Percentiles rank a stretch among this genome's conserved stretches.
phyloP scores from a whole-genome alignment of 2,888 invertebrate species.

The Pyrrhia umbra region DNA sequence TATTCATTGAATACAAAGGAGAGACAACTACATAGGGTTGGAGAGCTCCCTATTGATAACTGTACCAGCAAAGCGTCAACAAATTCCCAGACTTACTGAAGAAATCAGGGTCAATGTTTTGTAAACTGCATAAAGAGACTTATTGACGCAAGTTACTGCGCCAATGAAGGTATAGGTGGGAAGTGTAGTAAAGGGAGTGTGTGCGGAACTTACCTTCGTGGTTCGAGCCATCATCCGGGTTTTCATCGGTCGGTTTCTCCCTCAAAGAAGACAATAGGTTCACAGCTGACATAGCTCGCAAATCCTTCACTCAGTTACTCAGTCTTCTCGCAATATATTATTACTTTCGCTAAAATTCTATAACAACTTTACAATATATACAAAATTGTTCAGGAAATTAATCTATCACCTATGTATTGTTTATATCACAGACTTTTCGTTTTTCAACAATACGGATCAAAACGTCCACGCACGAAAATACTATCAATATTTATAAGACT shows the following conservation, averaged over 20 bases:
- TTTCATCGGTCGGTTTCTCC: conserved; percentile 87
- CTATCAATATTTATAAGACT: conserved; percentile 89
- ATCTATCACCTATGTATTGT: conserved; percentile 89
- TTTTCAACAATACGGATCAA: conserved; percentile 91
- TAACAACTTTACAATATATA: conserved; percentile 89
- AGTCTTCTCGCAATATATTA: conserved; percentile 89
- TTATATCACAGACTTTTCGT: conserved; percentile 92
- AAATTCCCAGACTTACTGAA: conserved; percentile 31
- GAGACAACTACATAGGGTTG: conserved; percentile 3
- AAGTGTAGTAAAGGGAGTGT: conserved; percentile 9
- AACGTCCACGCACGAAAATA: conserved; percentile 90
- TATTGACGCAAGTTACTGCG: conserved; percentile 26
- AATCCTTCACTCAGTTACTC: conserved; percentile 84
- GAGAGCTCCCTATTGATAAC: conserved; percentile 6
- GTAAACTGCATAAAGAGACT: conserved; percentile 43
- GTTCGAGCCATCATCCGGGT: conserved; percentile 83
- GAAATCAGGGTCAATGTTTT: conserved; percentile 64
- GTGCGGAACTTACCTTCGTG: conserved; percentile 79
- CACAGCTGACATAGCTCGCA: conserved; percentile 89
- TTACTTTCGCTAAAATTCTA: conserved; percentile 87
- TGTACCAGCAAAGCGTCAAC: conserved; percentile 14
- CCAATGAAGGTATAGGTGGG: conserved; percentile 33
- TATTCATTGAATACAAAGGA: conserved; percentile 12
- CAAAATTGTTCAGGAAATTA: conserved; percentile 88
- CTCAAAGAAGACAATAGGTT: conserved; percentile 87